Evolutionary conservation across 2,888 invertebrate genomes (phyloP).

Genomic region (Erpobdella octoculata): DNA sequence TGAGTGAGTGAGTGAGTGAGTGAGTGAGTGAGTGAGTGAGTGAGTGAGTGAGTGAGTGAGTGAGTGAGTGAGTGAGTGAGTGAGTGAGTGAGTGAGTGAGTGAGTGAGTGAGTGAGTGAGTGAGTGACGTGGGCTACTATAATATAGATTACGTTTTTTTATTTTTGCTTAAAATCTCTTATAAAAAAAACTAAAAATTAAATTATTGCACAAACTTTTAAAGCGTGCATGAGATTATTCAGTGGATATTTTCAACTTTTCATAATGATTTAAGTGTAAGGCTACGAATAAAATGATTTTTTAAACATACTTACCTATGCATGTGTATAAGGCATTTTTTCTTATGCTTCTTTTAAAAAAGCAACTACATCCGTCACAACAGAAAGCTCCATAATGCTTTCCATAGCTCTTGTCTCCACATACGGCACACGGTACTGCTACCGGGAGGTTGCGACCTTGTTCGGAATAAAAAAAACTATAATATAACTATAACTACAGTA

Average conservation of each 20-base stretch:
- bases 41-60: too few species aligned
- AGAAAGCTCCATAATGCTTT: slow-evolving; percentile 52
- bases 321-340: slow-evolving; percentile 65
- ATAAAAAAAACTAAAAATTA: too few species aligned
- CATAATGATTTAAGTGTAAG: too few species aligned
- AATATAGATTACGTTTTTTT: too few species aligned
- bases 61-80: too few species aligned
- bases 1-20: too few species aligned
- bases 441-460: slow-evolving; percentile 59
- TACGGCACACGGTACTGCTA: slow-evolving; percentile 66
- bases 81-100: too few species aligned
- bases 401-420: slow-evolving; percentile 67
- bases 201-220: neutral
- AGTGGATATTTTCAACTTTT: neutral
- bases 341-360: slow-evolving; percentile 78
- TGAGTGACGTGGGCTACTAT: too few species aligned
- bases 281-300: too few species aligned
- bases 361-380: slow-evolving; percentile 78
- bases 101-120: too few species aligned
- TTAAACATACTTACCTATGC: slow-evolving; percentile 66
- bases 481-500: neutral
- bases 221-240: neutral
- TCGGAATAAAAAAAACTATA: neutral
- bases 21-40: too few species aligned
- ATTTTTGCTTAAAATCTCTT: too few species aligned